Percentiles rank a stretch among this genome's conserved stretches.
Evolutionary conservation across 92 coral and sea anemone genomes (phyloP).

Genomic region (Zoanthus sociatus): DNA sequence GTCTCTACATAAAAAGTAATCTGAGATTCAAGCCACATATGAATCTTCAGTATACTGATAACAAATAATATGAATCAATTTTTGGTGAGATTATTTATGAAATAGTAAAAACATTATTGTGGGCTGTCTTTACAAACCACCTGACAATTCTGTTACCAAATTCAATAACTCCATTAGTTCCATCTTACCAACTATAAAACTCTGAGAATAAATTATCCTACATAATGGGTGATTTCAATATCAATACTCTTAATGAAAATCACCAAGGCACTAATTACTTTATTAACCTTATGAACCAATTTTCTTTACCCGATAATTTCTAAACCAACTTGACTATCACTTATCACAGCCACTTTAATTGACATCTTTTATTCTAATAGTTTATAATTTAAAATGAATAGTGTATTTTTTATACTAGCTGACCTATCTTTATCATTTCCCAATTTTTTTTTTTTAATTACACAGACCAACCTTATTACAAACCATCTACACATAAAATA

Average conservation of each 20-base stretch:
- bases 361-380: conserved; percentile 5
- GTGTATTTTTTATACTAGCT: conserved; percentile 36
- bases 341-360: background rate
- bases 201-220: conserved; percentile 31
- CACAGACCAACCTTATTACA: background rate
- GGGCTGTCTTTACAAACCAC: conserved; percentile 50
- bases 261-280: conserved; percentile 14
- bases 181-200: conserved; percentile 19
- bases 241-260: conserved; percentile 9
- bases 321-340: conserved; percentile 18
- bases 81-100: conserved; percentile 43
- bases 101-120: conserved; percentile 43
- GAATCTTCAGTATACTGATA: conserved; percentile 38
- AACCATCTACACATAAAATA: background rate
- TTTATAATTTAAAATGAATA: conserved; percentile 12
- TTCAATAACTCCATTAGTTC: conserved; percentile 28
- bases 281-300: background rate
- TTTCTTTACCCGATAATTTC: conserved; percentile 6
- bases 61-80: conserved; percentile 39
- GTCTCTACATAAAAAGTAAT: conserved; percentile 23
- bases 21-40: conserved; percentile 32
- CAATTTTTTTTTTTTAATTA: conserved; percentile 38
- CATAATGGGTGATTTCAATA: conserved; percentile 25
- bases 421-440: conserved; percentile 48
- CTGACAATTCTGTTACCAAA: conserved; percentile 31